These are phyloP conservation scores for Synergus umbraculus DNA, from an alignment of 2,888 invertebrate genomes.

Conservation along the genomic window DNA sequence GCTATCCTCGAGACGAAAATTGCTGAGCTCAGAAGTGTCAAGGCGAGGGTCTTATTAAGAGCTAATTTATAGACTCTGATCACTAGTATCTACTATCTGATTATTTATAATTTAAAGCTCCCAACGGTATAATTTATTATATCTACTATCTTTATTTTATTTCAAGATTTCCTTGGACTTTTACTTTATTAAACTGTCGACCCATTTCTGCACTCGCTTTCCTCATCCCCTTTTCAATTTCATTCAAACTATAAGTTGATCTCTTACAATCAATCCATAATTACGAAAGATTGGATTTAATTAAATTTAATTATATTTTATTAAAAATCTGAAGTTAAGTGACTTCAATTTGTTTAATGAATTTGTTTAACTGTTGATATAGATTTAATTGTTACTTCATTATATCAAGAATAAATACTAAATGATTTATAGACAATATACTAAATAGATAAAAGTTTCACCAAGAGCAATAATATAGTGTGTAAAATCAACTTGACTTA, in stretches of 20 bases:
- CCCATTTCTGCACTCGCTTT: too few relatives aligned
- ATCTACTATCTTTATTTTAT: not conserved
- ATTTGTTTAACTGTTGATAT: too few relatives aligned
- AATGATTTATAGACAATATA: not conserved
- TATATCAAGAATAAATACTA: too few relatives aligned
- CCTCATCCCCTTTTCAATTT: too few relatives aligned
- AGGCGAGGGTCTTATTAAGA: not conserved
- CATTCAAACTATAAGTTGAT: too few relatives aligned
- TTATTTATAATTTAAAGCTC: not conserved
- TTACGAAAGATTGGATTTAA: too few relatives aligned
- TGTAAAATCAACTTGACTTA: not conserved
- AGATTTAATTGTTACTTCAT: too few relatives aligned
- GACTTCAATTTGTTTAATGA: too few relatives aligned
- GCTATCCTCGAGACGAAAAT: not conserved
- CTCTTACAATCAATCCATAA: too few relatives aligned
- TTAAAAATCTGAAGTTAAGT: too few relatives aligned
- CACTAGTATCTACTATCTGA: not conserved
- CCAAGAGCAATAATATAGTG: not conserved
- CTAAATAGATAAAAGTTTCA: not conserved
- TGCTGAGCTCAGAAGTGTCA: not conserved
- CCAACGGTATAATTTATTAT: not conserved
- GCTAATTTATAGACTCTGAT: not conserved
- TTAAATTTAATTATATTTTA: too few relatives aligned
- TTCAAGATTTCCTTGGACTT: not conserved
- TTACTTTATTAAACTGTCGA: not conserved